Evolutionary conservation across 2,113 vertebrate species (phyloP).

Genomic region (Delphinapterus leucas): DNA sequence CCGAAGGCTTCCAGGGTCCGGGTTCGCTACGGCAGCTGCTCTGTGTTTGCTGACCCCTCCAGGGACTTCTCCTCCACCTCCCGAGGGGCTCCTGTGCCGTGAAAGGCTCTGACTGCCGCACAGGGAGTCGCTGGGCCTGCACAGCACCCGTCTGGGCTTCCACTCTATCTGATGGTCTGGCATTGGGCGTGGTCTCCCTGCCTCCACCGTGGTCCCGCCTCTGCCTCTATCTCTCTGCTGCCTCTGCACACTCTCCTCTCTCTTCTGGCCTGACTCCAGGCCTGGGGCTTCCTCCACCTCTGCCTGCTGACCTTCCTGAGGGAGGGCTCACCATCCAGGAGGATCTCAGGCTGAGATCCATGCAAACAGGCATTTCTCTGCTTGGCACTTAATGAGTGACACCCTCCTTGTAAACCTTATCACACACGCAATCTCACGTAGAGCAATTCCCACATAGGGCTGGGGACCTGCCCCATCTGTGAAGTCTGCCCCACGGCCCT

Average conservation of each 20-base stretch:
- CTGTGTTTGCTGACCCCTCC: fast-evolving
- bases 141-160: fast-evolving
- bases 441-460: fast-evolving
- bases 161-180: fast-evolving
- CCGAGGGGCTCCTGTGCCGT: fast-evolving
- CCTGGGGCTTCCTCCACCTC: fast-evolving
- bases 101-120: fast-evolving
- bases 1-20: fast-evolving
- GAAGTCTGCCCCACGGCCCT: fast-evolving
- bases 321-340: fast-evolving
- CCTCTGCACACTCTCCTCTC: fast-evolving
- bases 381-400: fast-evolving
- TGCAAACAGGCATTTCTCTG: fast-evolving
- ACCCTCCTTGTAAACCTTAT: fast-evolving
- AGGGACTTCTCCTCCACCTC: fast-evolving
- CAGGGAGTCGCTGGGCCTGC: fast-evolving
- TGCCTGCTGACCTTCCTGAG: background rate
- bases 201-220: fast-evolving
- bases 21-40: fast-evolving
- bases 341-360: fast-evolving
- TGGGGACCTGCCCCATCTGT: fast-evolving
- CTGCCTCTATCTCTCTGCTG: fast-evolving
- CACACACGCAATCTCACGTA: fast-evolving
- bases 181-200: fast-evolving
- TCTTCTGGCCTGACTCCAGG: no score